Evolutionary conservation across 1,140 invertebrate genomes (phyloP).

Genomic region (Planococcus citri): DNA sequence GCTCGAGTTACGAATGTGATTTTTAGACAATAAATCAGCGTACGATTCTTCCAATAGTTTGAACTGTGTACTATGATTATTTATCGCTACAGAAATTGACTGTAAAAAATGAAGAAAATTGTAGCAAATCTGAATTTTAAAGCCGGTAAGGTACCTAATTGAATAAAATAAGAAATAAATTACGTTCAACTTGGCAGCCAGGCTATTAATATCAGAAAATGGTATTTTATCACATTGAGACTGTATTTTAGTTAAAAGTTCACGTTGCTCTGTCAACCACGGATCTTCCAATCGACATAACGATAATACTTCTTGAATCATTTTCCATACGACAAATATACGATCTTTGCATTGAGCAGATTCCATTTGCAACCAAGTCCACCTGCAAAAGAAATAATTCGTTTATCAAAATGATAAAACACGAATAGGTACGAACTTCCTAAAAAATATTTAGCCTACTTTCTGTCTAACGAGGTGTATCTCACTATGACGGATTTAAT

Average conservation of each 20-base stretch:
- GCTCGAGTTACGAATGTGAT: conserved; percentile 42
- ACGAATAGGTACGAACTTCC: not conserved
- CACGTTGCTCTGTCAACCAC: conserved; percentile 46
- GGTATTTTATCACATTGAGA: conserved; percentile 1
- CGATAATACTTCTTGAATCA: conserved; percentile 49
- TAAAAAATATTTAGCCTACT: conserved; percentile 27
- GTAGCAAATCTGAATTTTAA: too few species aligned
- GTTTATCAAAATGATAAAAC: not conserved
- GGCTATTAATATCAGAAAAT: not conserved
- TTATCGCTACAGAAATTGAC: conserved; percentile 9
- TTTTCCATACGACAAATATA: conserved; percentile 51
- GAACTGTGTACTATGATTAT: conserved; percentile 11
- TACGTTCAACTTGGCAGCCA: not conserved
- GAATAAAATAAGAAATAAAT: too few species aligned
- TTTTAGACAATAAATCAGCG: conserved; percentile 34
- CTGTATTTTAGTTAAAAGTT: conserved; percentile 35
- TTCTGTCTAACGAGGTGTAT: conserved; percentile 58
- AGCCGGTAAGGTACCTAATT: too few species aligned
- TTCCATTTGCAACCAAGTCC: conserved; percentile 64
- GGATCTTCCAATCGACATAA: conserved; percentile 42
- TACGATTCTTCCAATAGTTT: conserved; percentile 35
- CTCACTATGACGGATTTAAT: conserved; percentile 54
- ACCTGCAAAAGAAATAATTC: conserved; percentile 35
- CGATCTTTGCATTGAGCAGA: conserved; percentile 56
- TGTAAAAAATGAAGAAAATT: too few species aligned